Evolutionary conservation across 1,140 invertebrate genomes (phyloP), one percentile per base, ranked within the genome.

Genomic region (Paraescarpia echinospica): DNA sequence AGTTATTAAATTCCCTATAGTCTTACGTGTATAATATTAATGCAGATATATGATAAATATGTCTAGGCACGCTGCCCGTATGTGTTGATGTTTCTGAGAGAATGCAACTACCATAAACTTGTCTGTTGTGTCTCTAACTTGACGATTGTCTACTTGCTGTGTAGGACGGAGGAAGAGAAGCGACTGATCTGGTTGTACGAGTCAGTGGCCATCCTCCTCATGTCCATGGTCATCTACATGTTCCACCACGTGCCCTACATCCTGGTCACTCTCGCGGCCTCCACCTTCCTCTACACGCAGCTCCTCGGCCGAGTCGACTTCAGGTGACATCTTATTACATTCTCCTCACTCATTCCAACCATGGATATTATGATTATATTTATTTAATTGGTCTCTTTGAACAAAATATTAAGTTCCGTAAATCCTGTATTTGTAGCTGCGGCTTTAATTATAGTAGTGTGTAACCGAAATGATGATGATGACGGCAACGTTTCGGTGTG

Each of bases 141-240:
- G 59, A 27, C 59, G 18, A 51, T 9, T 77, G 27, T 94, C 51
- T 93, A 91, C 93, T 94, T 94, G 89, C 27, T 77, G 18, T 51
- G 48, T 93, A 96, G 95, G 48, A 94, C 92, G 94, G 93, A 94
- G 92, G 90, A 92, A 35, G 94, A 96, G 94, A 96, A 95, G 93
- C 94, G 93, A 77, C 94, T 89, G 22, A 95, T 96, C 33, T 96
- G 95, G 95, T 92, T 95, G 48, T 94, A 93, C 93, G 95, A 96
- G 91, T 94, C 95, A n/a, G 59, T 93, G n/a, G 93, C 94, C 12
- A 92, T 96, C 89, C 22, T 93, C 14, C 18, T 93, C 12, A 34
- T 95, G 14, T 95, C 94, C 89, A 4, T 95, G 5, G 14, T 95
- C 18, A 93, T 95, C 59, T 95, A 95, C 92, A 34, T 94, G 12